These are phyloP conservation scores for Tipula helvola DNA, from an alignment of 2,888 invertebrate species.

Conservation along the genomic window DNA sequence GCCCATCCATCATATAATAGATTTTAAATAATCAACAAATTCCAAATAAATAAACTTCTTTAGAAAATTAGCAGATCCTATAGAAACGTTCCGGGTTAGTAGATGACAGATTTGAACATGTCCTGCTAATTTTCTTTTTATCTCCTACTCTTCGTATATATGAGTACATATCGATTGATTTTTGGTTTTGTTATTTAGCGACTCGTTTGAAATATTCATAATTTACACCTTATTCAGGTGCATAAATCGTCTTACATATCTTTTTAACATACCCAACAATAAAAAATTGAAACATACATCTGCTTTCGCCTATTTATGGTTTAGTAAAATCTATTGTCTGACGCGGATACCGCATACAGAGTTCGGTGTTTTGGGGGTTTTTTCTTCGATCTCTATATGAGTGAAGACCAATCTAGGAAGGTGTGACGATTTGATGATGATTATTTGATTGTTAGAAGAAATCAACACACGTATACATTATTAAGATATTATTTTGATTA, in stretches of 20 bases:
- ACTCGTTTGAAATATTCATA: background rate
- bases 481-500: background rate
- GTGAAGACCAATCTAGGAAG: background rate
- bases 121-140: background rate
- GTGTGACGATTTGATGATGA: background rate
- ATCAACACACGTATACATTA: background rate
- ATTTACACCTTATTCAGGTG: background rate
- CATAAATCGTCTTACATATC: background rate
- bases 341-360: background rate
- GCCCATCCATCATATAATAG: background rate
- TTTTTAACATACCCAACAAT: background rate
- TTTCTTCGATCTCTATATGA: background rate
- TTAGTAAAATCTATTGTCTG: background rate
- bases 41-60: background rate
- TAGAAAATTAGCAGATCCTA: background rate
- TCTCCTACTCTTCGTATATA: background rate
- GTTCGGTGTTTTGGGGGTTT: background rate
- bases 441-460: background rate
- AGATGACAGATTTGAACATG: background rate
- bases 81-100: background rate
- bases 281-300: background rate
- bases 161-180: background rate
- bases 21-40: constrained; percentile 4
- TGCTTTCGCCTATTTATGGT: background rate
- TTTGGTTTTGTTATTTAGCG: background rate